Base-by-base conservation (phyloP, 2,888 invertebrate genomes). In the Suillia variegata region DNA sequence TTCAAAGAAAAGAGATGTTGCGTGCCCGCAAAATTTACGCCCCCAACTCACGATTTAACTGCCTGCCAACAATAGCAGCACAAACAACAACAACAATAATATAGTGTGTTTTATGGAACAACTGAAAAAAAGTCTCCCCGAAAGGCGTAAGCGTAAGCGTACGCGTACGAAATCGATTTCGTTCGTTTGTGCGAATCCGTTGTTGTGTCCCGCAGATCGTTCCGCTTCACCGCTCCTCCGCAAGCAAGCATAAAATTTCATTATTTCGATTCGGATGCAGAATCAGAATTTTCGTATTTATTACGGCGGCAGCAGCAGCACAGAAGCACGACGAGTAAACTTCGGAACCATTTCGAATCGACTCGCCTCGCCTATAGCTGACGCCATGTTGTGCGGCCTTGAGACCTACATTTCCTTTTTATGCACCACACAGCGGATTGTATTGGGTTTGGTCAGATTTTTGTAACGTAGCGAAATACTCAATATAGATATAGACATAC, bases 141-240 rank as follows among this genome's bases (percentile, higher is more conserved):
- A 5, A 31, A 31, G 31, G 5, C 15, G 13, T 51, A 22, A 4
- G 8, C 51, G 10, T 26, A 26, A 8, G 38, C 38, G 38, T 13
- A 4, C 38, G 38, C 53, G 33, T 38, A 38, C 53, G 20, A 18
- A 53, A 53, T 53, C 53, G 53, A 53, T 53, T 34, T 33, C 22
- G 33, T 13, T 38, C 4, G 20, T n/a, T 5, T 13, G 22, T 5
- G 38, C 38, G n/a, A 24, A 26, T 26, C 26, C 26, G 10, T 26
- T 26, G 5, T 26, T 26, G 10, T 10, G 10, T 26, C 10, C 26
- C 26, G 6, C n/a, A n/a, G n/a, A n/a, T n/a, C n/a, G n/a, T n/a
- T n/a, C 20, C 49, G 21, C 49, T 22, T 10, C 31, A 10, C 26
- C 20, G 17, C 53, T 21, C 33, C 26, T 33, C 3, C 26, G 15